Evolutionary conservation across 2,797 vertebrate genomes (phyloP), one percentile per base, ranked within the genome.

Genomic region (Strix occidentalis): DNA sequence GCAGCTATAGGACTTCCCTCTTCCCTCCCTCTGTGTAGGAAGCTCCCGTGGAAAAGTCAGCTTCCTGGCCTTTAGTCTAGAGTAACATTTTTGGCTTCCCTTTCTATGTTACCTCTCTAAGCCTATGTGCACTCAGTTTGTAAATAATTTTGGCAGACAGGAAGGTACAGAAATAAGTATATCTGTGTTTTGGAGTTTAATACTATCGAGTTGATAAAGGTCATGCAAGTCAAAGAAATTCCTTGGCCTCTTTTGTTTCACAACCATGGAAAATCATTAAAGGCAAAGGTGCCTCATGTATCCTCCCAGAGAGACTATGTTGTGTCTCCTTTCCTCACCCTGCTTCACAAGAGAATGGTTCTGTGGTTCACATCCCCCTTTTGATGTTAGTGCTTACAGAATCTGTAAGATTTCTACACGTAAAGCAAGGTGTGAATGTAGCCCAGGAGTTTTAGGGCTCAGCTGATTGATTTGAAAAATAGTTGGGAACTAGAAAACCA

Each of bases 361-460:
- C 76, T 61, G 18, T 63, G 11, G 25, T 72, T 31, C 14, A 29
- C 35, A 29, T 25, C 3, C 8, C 19, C 6, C 6, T 69, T 43
- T 23, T 3, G 9, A 18, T 0, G 0, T 51, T 57, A 68, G 11
- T 51, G 5, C 37, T 77, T 61, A 26, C 5, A n/a, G 11, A 12
- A 43, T 16, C 46, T 58, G 10, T 39, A 63, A 84, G 28, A 69
- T 39, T 84, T 87, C 63, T 56, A 24, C 5, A 16, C 1, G 7
- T 31, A 68, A 87, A 88, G 11, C 16, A 64, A 75, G 9, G 13
- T 45, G 19, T 64, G 26, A 83, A 26, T 17, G 19, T 35, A 74
- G 11, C 21, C 23, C 66, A 76, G 45, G 21, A 69, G 16, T 17
- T 39, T 58, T n/a, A 69, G 26, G 18, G 17, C 10, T 84, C 16